Percentiles rank a stretch among this genome's conserved stretches.
These are phyloP conservation scores for Melieria picta DNA, from an alignment of 2,888 invertebrate species.

Conservation along the genomic window DNA sequence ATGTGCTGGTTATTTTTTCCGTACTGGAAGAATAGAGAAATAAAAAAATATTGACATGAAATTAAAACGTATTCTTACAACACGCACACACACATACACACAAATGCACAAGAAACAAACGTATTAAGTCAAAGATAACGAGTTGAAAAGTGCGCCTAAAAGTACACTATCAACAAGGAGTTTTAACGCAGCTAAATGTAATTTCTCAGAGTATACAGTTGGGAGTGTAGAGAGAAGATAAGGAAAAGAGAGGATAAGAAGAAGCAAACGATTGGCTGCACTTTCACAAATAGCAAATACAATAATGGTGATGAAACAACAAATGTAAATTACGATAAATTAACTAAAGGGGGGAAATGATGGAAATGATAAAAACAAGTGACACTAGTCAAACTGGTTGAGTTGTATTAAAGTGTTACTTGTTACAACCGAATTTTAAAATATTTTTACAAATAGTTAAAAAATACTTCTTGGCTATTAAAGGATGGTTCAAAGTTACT, in stretches of 20 bases:
- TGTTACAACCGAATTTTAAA: too few species aligned
- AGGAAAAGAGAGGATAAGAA: too few species aligned
- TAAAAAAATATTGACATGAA: conserved; percentile 46
- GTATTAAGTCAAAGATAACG: conserved; percentile 1
- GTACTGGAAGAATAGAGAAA: conserved; percentile 61
- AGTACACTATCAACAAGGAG: too few species aligned
- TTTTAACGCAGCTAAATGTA: too few species aligned
- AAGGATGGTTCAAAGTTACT: too few species aligned
- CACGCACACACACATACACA: not conserved
- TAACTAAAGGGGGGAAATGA: not conserved
- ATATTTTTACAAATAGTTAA: too few species aligned
- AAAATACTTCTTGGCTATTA: too few species aligned
- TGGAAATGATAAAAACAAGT: too few species aligned
- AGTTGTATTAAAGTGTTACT: too few species aligned
- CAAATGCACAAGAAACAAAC: not conserved
- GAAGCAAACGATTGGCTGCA: conserved; percentile 1
- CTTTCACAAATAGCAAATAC: not conserved
- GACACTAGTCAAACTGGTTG: too few species aligned
- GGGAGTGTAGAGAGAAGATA: too few species aligned
- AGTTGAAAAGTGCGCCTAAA: not conserved
- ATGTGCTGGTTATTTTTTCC: conserved; percentile 57
- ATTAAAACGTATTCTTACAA: conserved; percentile 9
- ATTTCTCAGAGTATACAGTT: too few species aligned
- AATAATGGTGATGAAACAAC: not conserved
- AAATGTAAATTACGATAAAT: conserved; percentile 11